A percentile compares a stretch with the other conserved stretches of the same genome.
Conservation (phyloP, 2,797 vertebrate species). For the Sebastes hubbsi region DNA sequence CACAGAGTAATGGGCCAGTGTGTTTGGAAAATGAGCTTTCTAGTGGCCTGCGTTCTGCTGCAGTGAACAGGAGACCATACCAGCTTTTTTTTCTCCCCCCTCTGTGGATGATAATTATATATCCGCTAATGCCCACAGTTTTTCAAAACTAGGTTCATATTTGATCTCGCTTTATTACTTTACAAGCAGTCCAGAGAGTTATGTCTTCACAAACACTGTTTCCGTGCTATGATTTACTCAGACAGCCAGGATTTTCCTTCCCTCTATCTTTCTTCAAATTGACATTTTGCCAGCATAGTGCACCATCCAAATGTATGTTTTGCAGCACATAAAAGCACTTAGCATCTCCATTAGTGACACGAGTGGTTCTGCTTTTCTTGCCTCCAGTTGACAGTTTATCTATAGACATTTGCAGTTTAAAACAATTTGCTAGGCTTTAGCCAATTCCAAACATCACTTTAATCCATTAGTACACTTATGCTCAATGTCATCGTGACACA, state of each 20-base stretch:
- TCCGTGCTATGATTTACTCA: conserved; percentile 6
- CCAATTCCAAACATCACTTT: conserved; percentile 31
- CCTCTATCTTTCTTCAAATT: background rate
- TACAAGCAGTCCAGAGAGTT: conserved; percentile 21
- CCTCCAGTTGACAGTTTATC: background rate
- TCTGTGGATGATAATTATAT: conserved; percentile 26
- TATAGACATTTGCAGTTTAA: conserved; percentile 17
- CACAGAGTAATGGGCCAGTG: conserved; percentile 33
- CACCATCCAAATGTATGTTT: conserved; percentile 14
- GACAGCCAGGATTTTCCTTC: background rate
- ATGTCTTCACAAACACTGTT: conserved; percentile 20
- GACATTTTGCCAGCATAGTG: conserved; percentile 19
- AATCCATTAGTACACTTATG: conserved; percentile 47
- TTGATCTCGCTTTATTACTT: conserved; percentile 17
- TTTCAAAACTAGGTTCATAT: conserved; percentile 5
- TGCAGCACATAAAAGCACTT: conserved; percentile 38
- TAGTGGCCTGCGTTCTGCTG: conserved; percentile 16
- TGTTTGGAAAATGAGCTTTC: conserved; percentile 43
- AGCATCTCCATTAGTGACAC: conserved; percentile 20
- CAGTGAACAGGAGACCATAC: conserved; percentile 14
- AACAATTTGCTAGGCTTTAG: background rate
- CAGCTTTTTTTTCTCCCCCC: background rate
- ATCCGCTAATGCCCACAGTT: background rate
- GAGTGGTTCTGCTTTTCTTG: conserved; percentile 8
- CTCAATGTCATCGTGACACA: conserved; percentile 38